Evolutionary conservation across 2,113 vertebrate species (phyloP), one percentile per base, ranked within the genome.

Genomic region (Vireo altiloquus): DNA sequence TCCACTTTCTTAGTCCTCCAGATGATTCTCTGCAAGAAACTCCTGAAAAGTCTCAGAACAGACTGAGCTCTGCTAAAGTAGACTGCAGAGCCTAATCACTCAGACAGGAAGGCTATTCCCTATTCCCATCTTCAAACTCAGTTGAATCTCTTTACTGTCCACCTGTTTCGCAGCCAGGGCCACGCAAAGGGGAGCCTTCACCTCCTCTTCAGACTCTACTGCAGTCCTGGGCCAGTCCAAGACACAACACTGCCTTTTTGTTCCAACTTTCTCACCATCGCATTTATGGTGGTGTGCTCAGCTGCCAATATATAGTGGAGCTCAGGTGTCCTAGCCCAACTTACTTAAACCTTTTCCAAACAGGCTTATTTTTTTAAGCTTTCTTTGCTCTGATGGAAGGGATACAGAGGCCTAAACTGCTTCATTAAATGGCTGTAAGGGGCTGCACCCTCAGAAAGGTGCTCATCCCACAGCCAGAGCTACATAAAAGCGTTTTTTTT

Each of bases 1-100:
- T 97, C 98, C 90, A 92, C 98, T 98, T 98, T 98, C 98, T 98
- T 98, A 96, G 96, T 98, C 98, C 98, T 98, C 98, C 98, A 96
- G 50, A 56, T 35, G 10, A 78, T 61, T 2, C 75, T n/a, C 42
- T 2, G 0, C 12, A 47, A 91, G 42, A 66, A 78, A 18, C 49
- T n/a, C 28, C 27, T 11, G 5, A 6, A 5, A 47, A 75, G 7
- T 6, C n/a, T 49, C 31, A 19, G 35, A 56, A 15, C 20, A 22
- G 16, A 54, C 35, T 49, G 24, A 31, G 13, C 25, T 7, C 22
- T 56, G 18, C 49, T 49, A 20, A 35, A 70, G 42, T 0, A 33
- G 30, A 28, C 15, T 15, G 47, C 22, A 90, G 21, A 35, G 47
- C 31, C n/a, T 13, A 31, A 61, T 12, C 20, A 53, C 19, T 66